These are phyloP conservation scores for Eupeodes luniger DNA, from an alignment of 2,888 invertebrate species.

Conservation along the genomic window DNA sequence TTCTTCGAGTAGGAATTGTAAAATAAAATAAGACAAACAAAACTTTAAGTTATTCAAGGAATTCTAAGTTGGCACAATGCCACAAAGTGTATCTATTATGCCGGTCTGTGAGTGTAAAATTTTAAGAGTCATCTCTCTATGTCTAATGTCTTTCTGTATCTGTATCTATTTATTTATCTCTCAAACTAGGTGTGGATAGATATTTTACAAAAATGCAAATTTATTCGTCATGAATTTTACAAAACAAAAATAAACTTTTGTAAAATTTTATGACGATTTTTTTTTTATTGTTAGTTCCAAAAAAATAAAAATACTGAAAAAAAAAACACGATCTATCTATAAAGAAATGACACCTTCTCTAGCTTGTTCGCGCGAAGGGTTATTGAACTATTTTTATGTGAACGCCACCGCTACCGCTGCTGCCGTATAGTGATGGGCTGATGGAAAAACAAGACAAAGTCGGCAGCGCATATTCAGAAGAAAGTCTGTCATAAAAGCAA, in stretches of 20 bases:
- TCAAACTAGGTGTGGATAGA: conserved; percentile 5
- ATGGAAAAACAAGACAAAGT: conserved; percentile 15
- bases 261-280: conserved; percentile 11
- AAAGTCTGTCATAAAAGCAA: conserved; percentile 52
- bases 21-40: not conserved
- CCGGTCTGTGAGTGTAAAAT: conserved; percentile 7
- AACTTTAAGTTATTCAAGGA: conserved; percentile 2
- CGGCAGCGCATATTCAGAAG: conserved; percentile 25
- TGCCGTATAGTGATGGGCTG: not conserved
- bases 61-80: conserved; percentile 40
- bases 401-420: too few species aligned
- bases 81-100: not conserved
- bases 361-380: conserved; percentile 43
- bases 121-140: conserved; percentile 2
- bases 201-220: conserved; percentile 60
- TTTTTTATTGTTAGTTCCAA: not conserved
- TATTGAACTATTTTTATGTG: conserved; percentile 58
- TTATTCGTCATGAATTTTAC: conserved; percentile 53
- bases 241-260: conserved; percentile 21
- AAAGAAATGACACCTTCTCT: conserved; percentile 19
- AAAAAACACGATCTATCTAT: not conserved
- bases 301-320: too few species aligned
- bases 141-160: too few species aligned
- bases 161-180: too few species aligned
- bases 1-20: not conserved